These are phyloP conservation scores for Gobius niger DNA, from an alignment of 2,113 vertebrate species.

Conservation along the genomic window DNA sequence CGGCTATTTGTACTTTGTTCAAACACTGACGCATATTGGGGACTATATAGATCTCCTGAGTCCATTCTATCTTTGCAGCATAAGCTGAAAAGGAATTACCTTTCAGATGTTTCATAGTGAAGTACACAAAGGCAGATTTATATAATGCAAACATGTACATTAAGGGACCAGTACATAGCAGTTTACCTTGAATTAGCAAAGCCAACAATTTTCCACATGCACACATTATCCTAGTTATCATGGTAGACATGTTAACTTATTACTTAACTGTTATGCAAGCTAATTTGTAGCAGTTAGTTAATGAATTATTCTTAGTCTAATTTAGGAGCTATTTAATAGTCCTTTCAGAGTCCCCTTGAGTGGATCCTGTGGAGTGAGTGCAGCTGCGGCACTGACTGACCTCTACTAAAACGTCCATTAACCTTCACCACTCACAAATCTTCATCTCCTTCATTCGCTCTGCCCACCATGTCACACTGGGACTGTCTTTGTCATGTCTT, in stretches of 20 bases:
- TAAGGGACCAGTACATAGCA: too few species aligned
- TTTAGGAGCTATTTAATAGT: constrained; percentile 1
- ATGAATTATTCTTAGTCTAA: constrained; percentile 11
- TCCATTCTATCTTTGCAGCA: too few species aligned
- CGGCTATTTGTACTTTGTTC: background rate
- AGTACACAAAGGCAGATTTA: too few species aligned
- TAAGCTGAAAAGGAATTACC: too few species aligned
- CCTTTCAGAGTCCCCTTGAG: constrained; percentile 14
- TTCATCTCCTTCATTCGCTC: constrained; percentile 28
- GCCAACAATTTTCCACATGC: background rate
- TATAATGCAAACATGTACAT: too few species aligned
- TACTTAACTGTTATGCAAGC: background rate
- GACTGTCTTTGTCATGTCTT: constrained; percentile 15
- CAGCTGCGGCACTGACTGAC: constrained; percentile 48
- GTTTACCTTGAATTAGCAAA: background rate
- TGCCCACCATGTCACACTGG: constrained; percentile 30
- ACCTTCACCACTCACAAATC: constrained; percentile 49
- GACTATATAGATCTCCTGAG: background rate
- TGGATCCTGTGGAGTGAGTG: constrained; percentile 26
- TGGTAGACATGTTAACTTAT: background rate
- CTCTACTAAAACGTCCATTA: constrained; percentile 62
- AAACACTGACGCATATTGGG: background rate
- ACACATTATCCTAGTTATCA: background rate
- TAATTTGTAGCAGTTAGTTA: constrained; percentile 4
- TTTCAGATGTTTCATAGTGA: too few species aligned